Evolutionary conservation across 2,113 vertebrate species (phyloP).

Genomic region (Rostratula benghalensis): DNA sequence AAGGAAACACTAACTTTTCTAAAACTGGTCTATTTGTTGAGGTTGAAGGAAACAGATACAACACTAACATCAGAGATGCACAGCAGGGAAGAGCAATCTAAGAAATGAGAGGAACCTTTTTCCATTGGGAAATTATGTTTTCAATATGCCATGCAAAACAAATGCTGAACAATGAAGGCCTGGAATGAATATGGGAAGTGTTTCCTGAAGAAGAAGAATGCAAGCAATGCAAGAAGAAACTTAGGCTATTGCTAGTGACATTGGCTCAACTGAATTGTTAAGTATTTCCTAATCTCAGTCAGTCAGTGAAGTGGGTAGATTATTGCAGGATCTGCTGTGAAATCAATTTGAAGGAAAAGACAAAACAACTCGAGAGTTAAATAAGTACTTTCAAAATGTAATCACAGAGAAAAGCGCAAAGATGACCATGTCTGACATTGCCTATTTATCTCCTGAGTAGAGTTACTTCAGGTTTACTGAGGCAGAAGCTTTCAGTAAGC

Average conservation of each 20-base stretch:
- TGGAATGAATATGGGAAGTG: not conserved
- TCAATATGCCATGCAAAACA: not conserved
- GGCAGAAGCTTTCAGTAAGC: conserved; percentile 18
- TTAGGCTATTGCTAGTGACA: not conserved
- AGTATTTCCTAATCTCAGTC: not conserved
- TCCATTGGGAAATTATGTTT: not conserved
- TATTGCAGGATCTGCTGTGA: not conserved
- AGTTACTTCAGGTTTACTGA: conserved; percentile 3
- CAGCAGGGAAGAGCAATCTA: not conserved
- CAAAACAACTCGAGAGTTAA: conserved; percentile 42
- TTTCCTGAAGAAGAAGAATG: not conserved
- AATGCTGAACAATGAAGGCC: not conserved
- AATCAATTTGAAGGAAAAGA: conserved; percentile 26
- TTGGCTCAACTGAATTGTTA: not conserved
- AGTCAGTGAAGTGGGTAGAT: not conserved
- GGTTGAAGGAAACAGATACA: not conserved
- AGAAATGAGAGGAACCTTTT: not conserved
- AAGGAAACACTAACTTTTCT: not conserved
- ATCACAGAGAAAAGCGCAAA: not conserved
- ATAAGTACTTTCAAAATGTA: conserved; percentile 33
- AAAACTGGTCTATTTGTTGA: not conserved
- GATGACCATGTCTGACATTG: conserved; percentile 38
- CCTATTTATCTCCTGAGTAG: conserved; percentile 20
- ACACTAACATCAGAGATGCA: not conserved
- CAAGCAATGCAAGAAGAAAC: not conserved